phyloP scores from a whole-genome alignment of 35 echinoderm and acorn worm genomes.

The Diadema setosum region DNA sequence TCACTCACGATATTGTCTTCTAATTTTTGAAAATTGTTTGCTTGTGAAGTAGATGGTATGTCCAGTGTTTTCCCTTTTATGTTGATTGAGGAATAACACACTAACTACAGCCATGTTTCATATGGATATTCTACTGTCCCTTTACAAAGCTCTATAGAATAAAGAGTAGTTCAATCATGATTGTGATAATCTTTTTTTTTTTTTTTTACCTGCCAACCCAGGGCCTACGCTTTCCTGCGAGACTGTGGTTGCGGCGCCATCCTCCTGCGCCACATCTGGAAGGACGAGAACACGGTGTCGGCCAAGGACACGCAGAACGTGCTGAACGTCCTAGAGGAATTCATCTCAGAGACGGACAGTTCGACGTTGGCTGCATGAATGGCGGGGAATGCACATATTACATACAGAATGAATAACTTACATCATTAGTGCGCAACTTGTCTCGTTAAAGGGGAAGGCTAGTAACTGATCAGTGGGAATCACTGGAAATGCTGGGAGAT shows the following conservation, averaged over 20 bases:
- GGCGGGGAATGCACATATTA: background rate
- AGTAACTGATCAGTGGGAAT: too few species aligned
- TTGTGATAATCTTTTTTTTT: background rate
- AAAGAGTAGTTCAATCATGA: background rate
- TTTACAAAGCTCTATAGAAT: background rate
- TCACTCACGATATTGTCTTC: too few species aligned
- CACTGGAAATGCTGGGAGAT: too few species aligned
- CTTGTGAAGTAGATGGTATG: too few species aligned
- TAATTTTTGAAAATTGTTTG: too few species aligned
- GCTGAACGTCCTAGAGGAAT: conserved; percentile 70
- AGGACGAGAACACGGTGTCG: conserved; percentile 73
- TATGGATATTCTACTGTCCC: too few species aligned
- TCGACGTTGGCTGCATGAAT: conserved; percentile 16
- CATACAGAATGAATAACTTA: too few species aligned
- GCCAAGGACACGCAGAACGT: conserved; percentile 86
- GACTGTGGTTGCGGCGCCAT: conserved; percentile 82
- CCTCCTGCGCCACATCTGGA: conserved; percentile 80
- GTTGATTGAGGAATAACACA: too few species aligned
- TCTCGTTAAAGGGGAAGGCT: too few species aligned
- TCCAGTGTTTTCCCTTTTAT: too few species aligned
- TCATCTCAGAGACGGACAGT: conserved; percentile 66
- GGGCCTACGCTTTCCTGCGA: conserved; percentile 75
- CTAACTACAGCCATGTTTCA: too few species aligned
- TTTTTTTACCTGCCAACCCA: background rate
- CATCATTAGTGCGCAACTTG: too few species aligned